A percentile compares a stretch with the other conserved stretches of the same genome.
phyloP scores from a whole-genome alignment of 92 coral and sea anemone species.

The Pocillopora grandis region DNA sequence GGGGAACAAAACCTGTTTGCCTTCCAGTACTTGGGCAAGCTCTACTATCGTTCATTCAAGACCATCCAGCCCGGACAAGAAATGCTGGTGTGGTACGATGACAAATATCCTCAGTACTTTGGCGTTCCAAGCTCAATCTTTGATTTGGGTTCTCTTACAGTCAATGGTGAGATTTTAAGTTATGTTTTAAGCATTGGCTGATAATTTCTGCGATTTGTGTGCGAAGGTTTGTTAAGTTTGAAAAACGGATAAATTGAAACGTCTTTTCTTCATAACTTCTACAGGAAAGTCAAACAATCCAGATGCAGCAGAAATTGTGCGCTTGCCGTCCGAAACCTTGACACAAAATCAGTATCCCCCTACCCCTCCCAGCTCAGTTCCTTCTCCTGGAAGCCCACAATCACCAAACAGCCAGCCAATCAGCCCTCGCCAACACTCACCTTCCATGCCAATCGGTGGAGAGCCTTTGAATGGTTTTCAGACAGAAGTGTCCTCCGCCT shows the following conservation, averaged over 20 bases:
- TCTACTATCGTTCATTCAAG: constrained; percentile 67
- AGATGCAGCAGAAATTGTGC: constrained; percentile 14
- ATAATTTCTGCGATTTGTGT: background rate
- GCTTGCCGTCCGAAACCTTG: background rate
- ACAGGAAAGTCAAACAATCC: background rate
- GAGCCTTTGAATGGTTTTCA: constrained; percentile 19
- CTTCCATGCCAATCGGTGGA: constrained; percentile 15
- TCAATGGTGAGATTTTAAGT: constrained; percentile 22
- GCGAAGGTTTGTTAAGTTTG: background rate
- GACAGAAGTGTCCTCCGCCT: constrained; percentile 19
- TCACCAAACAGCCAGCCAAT: constrained; percentile 15
- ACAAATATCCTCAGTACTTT: constrained; percentile 71
- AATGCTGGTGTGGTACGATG: constrained; percentile 83
- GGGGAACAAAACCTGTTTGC: constrained; percentile 79
- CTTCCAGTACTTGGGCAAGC: constrained; percentile 70
- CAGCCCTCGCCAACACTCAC: constrained; percentile 15
- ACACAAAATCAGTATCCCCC: constrained; percentile 18
- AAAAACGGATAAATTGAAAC: background rate
- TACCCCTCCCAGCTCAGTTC: constrained; percentile 44
- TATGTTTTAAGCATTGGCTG: background rate
- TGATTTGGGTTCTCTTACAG: constrained; percentile 30
- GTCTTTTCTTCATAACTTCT: background rate
- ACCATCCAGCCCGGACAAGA: constrained; percentile 70
- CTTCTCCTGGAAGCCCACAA: constrained; percentile 33
- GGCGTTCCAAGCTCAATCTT: constrained; percentile 59